phyloP scores from a whole-genome alignment of 2,888 invertebrate genomes.

The Iphiclides podalirius region DNA sequence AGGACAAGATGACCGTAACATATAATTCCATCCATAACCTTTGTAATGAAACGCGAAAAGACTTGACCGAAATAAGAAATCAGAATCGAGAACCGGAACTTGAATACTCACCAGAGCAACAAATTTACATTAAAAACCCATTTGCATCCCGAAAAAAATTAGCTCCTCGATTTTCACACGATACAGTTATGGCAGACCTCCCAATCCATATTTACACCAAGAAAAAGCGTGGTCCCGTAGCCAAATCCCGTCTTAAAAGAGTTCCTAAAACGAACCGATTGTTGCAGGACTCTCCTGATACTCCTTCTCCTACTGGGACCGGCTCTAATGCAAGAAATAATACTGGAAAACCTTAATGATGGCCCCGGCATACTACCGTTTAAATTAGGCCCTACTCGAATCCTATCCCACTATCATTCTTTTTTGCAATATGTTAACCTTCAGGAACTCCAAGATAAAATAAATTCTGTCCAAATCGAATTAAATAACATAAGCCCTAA shows the following conservation, averaged over 20 bases:
- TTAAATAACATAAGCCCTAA: neutral
- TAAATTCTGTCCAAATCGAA: neutral
- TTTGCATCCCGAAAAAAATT: neutral
- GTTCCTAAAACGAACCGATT: constrained; percentile 22
- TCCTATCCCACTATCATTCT: constrained; percentile 31
- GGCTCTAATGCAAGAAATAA: constrained; percentile 25
- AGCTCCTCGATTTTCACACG: constrained; percentile 22
- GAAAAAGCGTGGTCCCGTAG: constrained; percentile 24
- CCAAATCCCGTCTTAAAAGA: constrained; percentile 22
- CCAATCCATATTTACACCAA: constrained; percentile 28
- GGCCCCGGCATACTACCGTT: constrained; percentile 31
- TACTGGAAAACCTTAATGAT: constrained; percentile 28
- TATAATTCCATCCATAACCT: neutral
- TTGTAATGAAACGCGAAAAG: neutral
- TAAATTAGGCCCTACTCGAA: constrained; percentile 28
- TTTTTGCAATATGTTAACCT: constrained; percentile 21
- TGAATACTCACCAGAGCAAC: constrained; percentile 24
- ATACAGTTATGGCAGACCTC: constrained; percentile 24
- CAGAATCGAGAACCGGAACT: constrained; percentile 23
- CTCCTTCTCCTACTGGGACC: neutral
- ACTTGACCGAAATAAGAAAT: neutral
- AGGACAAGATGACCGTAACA: constrained; percentile 2
- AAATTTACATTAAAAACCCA: constrained; percentile 23
- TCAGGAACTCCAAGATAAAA: neutral
- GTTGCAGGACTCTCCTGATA: constrained; percentile 23